These are phyloP conservation scores for Polydrusus pterygomalis DNA, from an alignment of 2,888 invertebrate genomes.

Conservation along the genomic window DNA sequence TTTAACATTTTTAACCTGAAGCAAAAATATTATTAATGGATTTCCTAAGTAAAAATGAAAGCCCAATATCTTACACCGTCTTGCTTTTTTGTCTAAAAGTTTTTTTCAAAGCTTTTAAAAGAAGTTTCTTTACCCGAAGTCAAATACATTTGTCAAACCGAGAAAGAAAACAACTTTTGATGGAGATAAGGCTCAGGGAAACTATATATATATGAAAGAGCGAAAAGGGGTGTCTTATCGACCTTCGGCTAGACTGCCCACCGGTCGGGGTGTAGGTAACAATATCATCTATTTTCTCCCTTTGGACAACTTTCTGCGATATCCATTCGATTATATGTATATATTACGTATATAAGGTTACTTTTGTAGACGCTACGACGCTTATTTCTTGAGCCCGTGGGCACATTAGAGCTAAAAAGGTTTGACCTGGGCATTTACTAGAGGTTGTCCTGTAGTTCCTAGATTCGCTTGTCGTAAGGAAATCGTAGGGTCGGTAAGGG, in stretches of 20 bases:
- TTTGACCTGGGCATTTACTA: too few species aligned
- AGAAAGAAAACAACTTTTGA: slow-evolving; percentile 61
- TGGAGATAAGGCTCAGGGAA: slow-evolving; percentile 55
- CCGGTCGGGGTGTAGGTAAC: slow-evolving; percentile 66
- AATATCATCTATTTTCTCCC: slow-evolving; percentile 66
- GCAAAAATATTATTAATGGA: slow-evolving; percentile 67
- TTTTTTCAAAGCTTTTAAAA: slow-evolving; percentile 56
- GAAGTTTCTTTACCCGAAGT: slow-evolving; percentile 58
- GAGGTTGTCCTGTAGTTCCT: too few species aligned
- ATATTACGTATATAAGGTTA: slow-evolving; percentile 46
- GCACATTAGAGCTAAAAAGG: too few species aligned
- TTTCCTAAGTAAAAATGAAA: slow-evolving; percentile 64
- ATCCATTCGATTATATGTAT: slow-evolving; percentile 52
- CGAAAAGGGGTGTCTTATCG: slow-evolving; percentile 62
- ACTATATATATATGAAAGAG: slow-evolving; percentile 52
- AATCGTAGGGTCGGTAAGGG: too few species aligned
- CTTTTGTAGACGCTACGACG: slow-evolving; percentile 52
- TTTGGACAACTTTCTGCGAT: slow-evolving; percentile 56
- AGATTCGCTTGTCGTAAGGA: too few species aligned
- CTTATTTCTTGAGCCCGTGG: too few species aligned
- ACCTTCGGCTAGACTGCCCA: slow-evolving; percentile 63
- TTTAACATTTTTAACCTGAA: slow-evolving; percentile 66
- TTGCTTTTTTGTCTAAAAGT: slow-evolving; percentile 57
- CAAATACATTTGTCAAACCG: slow-evolving; percentile 62
- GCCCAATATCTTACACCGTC: slow-evolving; percentile 63